Evolutionary conservation across 2,888 invertebrate genomes (phyloP), one percentile per base, ranked within the genome.

Genomic region (Idaea straminata): DNA sequence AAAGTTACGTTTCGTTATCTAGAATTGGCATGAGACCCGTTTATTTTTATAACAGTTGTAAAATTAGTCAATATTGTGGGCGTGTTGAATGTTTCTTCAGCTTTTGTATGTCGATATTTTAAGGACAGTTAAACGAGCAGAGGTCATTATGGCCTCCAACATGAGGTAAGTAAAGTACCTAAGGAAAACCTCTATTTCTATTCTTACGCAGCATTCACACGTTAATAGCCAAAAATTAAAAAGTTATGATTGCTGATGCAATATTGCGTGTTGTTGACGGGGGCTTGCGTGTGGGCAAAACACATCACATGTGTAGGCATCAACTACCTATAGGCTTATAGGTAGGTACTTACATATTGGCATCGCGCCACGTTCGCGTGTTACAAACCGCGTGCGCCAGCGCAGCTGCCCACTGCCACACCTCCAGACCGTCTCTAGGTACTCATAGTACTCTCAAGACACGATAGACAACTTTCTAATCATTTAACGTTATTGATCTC

Each of bases 401-500:
- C 71, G 66, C 71, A 59, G 58, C 58, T 58, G 58, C 15, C 58
- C 61, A 81, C 67, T 36, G 82, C 83, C 87, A 86, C 88, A 86
- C 88, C 87, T 81, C 86, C 86, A 10, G 64, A 62, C 69, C 64
- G 64, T 72, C 72, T 72, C 66, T 74, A 75, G 72, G 66, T 66
- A 69, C 68, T 65, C 70, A 67, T 70, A 62, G 66, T 66, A 69
- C 68, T 65, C 70, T 67, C 70, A 62, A 66, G 75, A 75, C 74
- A 74, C 66, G 68, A 72, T 67, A 61, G 61, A 73, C 72, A 66
- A 81, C 86, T 87, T 88, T 87, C 87, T 86, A 83, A 79, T 77
- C 70, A 75, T 68, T 79, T 47, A 77, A 83, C 83, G 84, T 85
- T 84, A 84, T 73, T 84, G 83, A 84, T 78, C 86, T 85, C 77